Base-by-base conservation (phyloP, 2,113 vertebrate species). In the Gymnocephalus cernua region DNA sequence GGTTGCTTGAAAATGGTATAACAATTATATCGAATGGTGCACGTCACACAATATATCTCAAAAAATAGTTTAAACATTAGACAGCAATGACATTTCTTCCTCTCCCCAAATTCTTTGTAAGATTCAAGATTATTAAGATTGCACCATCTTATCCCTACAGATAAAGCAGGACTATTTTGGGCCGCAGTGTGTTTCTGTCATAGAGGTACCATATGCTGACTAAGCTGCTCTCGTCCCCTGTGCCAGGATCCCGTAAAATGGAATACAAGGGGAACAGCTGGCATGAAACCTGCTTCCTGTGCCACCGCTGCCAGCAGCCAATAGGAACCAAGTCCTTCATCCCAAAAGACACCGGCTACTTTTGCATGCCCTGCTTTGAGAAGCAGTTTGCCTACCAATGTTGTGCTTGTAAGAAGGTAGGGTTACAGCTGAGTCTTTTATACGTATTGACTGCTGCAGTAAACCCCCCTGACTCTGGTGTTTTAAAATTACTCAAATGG, bases 241-340 rank as follows among this genome's bases (percentile, higher is more conserved):
- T 85, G 77, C 63, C 93, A 99, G 98, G 98, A 58, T 97, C 98
- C 62, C 97, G 98, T 77, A 99, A 99, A 95, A 99, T 99, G 97
- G 98, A 99, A 86, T 97, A 99, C 86, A 99, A 98, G 89, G 97
- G 97, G 78, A 98, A 95, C 93, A 99, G 97, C 94, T 99, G 98
- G 98, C 98, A 99, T 0, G 98, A 99, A 96, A 98, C 97, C 75
- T 99, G 98, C 92, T 99, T 99, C 82, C 94, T 96, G 92, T 99
- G 98, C 89, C 95, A 95, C 77, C 97, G 92, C 82, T 99, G 98
- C 91, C 97, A 98, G 66, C 97, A 99, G 91, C 98, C 98, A 11
- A 99, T 99, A 14, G 98, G 98, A 92, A 99, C 97, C 78, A 99
- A 99, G 95, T 98, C 97, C 91, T 99, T 99, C 93, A 99, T 99